Percentiles rank a stretch among this genome's conserved stretches.
phyloP scores from a whole-genome alignment of 2,888 invertebrate species.

The Deroplatys truncata region DNA sequence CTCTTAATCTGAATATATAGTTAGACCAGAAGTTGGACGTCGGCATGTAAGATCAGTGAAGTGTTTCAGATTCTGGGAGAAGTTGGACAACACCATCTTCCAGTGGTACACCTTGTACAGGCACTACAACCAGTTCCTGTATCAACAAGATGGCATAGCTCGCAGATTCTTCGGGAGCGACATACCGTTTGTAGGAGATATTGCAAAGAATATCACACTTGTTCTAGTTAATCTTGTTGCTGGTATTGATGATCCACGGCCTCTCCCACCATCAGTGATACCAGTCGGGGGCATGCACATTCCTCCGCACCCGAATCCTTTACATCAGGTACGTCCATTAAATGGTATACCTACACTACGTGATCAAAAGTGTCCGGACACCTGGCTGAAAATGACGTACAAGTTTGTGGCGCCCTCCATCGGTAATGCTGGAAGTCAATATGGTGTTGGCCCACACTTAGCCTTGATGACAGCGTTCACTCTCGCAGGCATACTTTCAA shows the following conservation, averaged over 20 bases:
- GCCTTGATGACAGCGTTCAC: no score
- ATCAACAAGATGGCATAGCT: not conserved
- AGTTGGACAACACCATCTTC: not conserved
- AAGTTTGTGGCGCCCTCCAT: no score
- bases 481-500: no score
- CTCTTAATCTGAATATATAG: no score
- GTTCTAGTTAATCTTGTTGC: slow-evolving; percentile 55
- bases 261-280: slow-evolving; percentile 51
- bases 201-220: slow-evolving; percentile 38
- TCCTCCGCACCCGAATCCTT: slow-evolving; percentile 44
- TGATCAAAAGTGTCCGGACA: no score
- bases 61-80: not conserved
- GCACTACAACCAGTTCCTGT: not conserved
- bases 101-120: not conserved
- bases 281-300: slow-evolving; percentile 56
- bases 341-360: no score
- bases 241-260: slow-evolving; percentile 53
- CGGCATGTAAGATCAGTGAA: not conserved
- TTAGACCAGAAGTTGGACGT: no score
- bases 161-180: slow-evolving; percentile 1
- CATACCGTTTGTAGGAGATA: not conserved
- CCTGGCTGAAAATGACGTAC: no score
- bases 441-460: no score
- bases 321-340: slow-evolving; percentile 43
- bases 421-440: no score